A percentile compares a stretch with the other conserved stretches of the same genome.
These are phyloP conservation scores for Strigamia transsilvanica DNA, from an alignment of 2,888 invertebrate species.

Conservation along the genomic window DNA sequence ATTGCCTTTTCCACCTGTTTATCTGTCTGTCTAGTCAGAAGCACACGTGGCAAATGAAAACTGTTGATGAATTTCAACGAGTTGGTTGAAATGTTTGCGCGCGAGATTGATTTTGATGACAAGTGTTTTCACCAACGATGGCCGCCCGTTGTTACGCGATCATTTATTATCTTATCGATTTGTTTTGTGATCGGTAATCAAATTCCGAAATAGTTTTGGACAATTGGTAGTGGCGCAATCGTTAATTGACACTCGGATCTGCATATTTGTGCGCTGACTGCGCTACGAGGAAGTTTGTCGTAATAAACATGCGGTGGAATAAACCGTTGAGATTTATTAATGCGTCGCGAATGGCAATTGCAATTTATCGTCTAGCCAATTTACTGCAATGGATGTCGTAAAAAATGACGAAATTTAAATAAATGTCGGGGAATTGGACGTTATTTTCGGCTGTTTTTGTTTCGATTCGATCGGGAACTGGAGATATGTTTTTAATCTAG, in stretches of 20 bases:
- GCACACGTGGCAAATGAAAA: neutral
- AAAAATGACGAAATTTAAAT: neutral
- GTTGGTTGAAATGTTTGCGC: neutral
- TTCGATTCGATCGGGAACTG: neutral
- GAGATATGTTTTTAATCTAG: neutral
- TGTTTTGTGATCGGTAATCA: neutral
- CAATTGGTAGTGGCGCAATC: neutral
- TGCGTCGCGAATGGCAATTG: neutral
- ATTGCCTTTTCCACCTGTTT: slow-evolving; percentile 35
- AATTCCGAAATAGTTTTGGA: neutral
- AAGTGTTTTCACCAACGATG: neutral
- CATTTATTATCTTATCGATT: neutral
- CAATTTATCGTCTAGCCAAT: neutral
- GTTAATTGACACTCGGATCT: neutral
- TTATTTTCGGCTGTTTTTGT: neutral
- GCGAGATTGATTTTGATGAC: neutral
- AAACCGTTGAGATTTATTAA: neutral
- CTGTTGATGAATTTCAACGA: slow-evolving; percentile 11
- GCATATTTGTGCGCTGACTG: neutral
- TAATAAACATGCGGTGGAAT: neutral
- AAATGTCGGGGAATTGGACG: neutral
- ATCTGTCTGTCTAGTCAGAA: slow-evolving; percentile 8
- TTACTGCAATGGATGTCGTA: neutral
- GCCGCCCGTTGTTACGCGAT: neutral
- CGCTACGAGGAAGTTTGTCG: neutral